A percentile compares a stretch with the other conserved stretches of the same genome.
phyloP scores from a whole-genome alignment of 2,888 invertebrate species.

The Heliothis peltigera region DNA sequence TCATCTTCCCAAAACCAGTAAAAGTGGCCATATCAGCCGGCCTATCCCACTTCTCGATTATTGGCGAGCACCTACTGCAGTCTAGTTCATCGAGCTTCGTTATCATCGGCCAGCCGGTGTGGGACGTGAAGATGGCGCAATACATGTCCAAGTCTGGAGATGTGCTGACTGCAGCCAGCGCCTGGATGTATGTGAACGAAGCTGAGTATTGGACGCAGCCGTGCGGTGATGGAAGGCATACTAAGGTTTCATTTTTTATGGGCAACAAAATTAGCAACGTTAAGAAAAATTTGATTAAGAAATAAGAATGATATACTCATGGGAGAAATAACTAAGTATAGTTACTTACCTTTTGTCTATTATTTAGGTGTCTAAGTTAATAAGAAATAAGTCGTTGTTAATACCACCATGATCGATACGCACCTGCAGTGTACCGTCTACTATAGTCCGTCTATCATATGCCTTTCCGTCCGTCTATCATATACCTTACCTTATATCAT shows the following conservation, averaged over 20 bases:
- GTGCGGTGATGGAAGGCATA: slow-evolving; percentile 88
- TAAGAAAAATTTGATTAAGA: no score
- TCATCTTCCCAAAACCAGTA: slow-evolving; percentile 74
- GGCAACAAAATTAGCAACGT: no score
- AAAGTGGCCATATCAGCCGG: slow-evolving; percentile 92
- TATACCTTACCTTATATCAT: no score
- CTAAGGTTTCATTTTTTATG: slow-evolving; percentile 70
- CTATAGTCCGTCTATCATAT: no score
- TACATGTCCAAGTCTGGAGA: slow-evolving; percentile 89
- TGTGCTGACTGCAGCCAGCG: slow-evolving; percentile 90
- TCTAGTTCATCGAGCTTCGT: slow-evolving; percentile 86
- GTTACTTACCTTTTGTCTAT: no score
- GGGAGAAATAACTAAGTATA: no score
- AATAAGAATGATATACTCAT: no score
- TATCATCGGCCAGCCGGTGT: slow-evolving; percentile 91
- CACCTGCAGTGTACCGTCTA: no score
- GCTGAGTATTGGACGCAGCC: slow-evolving; percentile 90
- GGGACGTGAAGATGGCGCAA: slow-evolving; percentile 88
- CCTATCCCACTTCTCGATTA: slow-evolving; percentile 88
- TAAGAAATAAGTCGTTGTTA: no score
- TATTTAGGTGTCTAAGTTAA: no score
- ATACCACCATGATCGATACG: no score
- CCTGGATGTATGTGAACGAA: slow-evolving; percentile 90
- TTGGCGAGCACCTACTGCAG: slow-evolving; percentile 84
- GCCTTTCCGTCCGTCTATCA: no score